These are phyloP conservation scores for Poicephalus gulielmi DNA, from an alignment of 2,113 vertebrate genomes.

Conservation along the genomic window DNA sequence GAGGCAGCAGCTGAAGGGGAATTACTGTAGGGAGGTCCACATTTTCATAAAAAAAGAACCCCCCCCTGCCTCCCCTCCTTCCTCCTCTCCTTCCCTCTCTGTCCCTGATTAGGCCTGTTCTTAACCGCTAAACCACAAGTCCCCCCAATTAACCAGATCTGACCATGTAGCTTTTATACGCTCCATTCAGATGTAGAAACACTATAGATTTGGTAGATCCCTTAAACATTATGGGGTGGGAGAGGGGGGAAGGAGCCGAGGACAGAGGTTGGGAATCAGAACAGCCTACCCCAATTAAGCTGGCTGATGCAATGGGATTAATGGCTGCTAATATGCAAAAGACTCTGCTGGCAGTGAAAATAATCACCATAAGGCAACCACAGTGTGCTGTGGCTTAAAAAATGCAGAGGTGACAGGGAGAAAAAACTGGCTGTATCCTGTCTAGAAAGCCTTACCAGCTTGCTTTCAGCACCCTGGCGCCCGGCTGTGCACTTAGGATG, in stretches of 20 bases:
- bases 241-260: background rate
- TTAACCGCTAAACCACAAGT: slow-evolving; percentile 63
- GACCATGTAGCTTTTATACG: slow-evolving; percentile 63
- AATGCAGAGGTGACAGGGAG: background rate
- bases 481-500: rapidly evolving
- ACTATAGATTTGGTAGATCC: slow-evolving; percentile 30
- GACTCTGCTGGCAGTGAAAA: slow-evolving; percentile 3
- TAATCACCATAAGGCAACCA: slow-evolving; percentile 20
- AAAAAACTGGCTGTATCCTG: background rate
- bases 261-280: slow-evolving; percentile 44
- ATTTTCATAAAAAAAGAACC: slow-evolving; percentile 76
- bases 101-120: slow-evolving; percentile 41
- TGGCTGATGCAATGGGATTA: slow-evolving; percentile 11
- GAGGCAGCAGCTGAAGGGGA: slow-evolving; percentile 78
- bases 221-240: background rate
- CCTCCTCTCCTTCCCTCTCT: background rate
- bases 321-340: background rate
- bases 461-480: background rate
- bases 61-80: background rate
- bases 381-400: background rate
- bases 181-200: slow-evolving; percentile 62
- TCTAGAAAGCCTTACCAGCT: background rate
- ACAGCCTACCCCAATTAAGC: slow-evolving; percentile 34
- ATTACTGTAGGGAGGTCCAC: slow-evolving; percentile 71
- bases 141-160: slow-evolving; percentile 69